Conservation (phyloP, 2,888 invertebrate genomes). For the Caenorhabditis drosophilae region DNA sequence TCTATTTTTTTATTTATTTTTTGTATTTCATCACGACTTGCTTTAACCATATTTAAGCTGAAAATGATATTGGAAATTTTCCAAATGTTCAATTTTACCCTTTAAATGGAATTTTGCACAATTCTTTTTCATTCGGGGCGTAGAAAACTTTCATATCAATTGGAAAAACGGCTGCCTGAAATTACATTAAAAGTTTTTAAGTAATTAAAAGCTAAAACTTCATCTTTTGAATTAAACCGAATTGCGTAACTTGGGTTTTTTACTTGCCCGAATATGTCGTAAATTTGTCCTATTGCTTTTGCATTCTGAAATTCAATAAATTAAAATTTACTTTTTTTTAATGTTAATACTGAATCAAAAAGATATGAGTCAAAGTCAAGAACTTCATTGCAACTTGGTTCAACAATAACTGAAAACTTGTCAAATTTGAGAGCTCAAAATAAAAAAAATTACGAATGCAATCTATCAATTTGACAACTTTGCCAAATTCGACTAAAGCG, state of each 20-base stretch:
- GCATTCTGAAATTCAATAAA: slow-evolving; percentile 5
- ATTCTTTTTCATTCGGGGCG: slow-evolving; percentile 28
- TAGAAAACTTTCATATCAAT: slow-evolving; percentile 34
- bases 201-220: slow-evolving; percentile 7
- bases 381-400: slow-evolving; percentile 22
- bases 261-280: slow-evolving; percentile 40
- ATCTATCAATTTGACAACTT: slow-evolving; percentile 17
- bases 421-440: not conserved
- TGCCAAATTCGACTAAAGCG: slow-evolving; percentile 18
- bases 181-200: not conserved
- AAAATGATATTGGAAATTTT: not conserved
- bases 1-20: slow-evolving; percentile 20
- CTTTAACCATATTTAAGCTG: slow-evolving; percentile 24
- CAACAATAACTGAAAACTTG: slow-evolving; percentile 22
- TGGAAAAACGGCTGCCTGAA: slow-evolving; percentile 19
- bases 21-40: slow-evolving; percentile 12
- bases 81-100: slow-evolving; percentile 10
- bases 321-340: no score
- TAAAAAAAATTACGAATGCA: slow-evolving; percentile 2
- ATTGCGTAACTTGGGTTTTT: slow-evolving; percentile 30
- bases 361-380: slow-evolving; percentile 34
- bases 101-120: slow-evolving; percentile 33
- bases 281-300: slow-evolving; percentile 26
- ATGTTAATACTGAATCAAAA: slow-evolving; percentile 12
- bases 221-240: slow-evolving; percentile 32